These are phyloP conservation scores for Omphaloscelis lunosa DNA, from an alignment of 2,888 invertebrate genomes.

Conservation along the genomic window DNA sequence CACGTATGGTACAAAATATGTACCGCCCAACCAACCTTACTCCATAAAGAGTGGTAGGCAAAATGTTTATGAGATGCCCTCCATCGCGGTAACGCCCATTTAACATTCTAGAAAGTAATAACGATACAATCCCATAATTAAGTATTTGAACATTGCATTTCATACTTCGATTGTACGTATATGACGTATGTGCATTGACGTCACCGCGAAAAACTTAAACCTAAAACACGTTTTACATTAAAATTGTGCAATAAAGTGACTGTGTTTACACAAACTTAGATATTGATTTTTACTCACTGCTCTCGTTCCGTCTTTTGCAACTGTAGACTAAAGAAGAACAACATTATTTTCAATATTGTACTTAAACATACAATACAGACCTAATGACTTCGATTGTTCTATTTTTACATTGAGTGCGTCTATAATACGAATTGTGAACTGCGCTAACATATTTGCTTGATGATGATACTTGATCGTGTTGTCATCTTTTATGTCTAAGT, in stretches of 20 bases:
- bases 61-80: slow-evolving; percentile 88
- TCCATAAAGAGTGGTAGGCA: slow-evolving; percentile 84
- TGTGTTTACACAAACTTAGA: slow-evolving; percentile 68
- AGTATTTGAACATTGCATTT: slow-evolving; percentile 36
- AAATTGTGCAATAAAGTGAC: slow-evolving; percentile 68
- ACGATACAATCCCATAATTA: slow-evolving; percentile 67
- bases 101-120: slow-evolving; percentile 88
- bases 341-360: slow-evolving; percentile 70
- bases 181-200: slow-evolving; percentile 42
- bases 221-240: slow-evolving; percentile 55
- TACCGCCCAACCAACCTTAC: slow-evolving; percentile 86
- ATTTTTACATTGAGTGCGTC: slow-evolving; percentile 69
- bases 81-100: slow-evolving; percentile 89
- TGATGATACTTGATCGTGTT: slow-evolving; percentile 61
- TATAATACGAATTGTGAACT: slow-evolving; percentile 63
- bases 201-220: slow-evolving; percentile 49
- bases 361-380: slow-evolving; percentile 35
- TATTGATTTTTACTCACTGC: slow-evolving; percentile 84
- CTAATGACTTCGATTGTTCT: slow-evolving; percentile 43
- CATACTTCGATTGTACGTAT: slow-evolving; percentile 30
- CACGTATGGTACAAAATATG: slow-evolving; percentile 63
- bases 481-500: slow-evolving; percentile 55
- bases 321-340: slow-evolving; percentile 86
- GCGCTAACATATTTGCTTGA: slow-evolving; percentile 58
- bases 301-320: slow-evolving; percentile 85